Evolutionary conservation across 1,140 invertebrate species (phyloP).

Genomic region (Euura saliciscinereae): DNA sequence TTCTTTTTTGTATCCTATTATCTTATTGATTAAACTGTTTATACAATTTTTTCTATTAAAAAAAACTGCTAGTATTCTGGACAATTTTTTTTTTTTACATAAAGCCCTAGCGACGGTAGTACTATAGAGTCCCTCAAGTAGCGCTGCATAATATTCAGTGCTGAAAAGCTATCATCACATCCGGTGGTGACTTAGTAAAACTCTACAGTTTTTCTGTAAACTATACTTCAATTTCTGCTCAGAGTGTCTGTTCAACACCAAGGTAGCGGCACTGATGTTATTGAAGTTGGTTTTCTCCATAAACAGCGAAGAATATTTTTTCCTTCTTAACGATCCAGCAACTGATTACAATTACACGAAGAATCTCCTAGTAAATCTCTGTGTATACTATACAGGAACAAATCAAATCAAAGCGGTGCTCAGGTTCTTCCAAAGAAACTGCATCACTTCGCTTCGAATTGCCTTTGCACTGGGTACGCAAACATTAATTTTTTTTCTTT

Average conservation of each 20-base stretch:
- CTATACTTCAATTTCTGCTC: not conserved
- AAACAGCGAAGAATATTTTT: not conserved
- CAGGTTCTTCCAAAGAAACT: too few species aligned
- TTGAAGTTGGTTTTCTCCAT: not conserved
- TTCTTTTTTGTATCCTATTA: constrained; percentile 21
- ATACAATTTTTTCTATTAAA: constrained; percentile 13
- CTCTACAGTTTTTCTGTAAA: not conserved
- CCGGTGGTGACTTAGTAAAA: not conserved
- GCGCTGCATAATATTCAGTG: not conserved
- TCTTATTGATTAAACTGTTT: constrained; percentile 22
- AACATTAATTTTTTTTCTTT: too few species aligned
- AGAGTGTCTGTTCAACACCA: not conserved
- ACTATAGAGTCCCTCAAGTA: not conserved
- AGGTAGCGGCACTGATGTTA: not conserved
- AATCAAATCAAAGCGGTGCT: too few species aligned
- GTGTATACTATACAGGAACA: too few species aligned
- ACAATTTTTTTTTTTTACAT: constrained; percentile 14
- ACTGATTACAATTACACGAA: not conserved
- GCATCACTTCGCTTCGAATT: too few species aligned
- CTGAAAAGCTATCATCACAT: not conserved
- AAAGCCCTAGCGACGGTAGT: constrained; percentile 22
- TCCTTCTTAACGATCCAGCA: not conserved
- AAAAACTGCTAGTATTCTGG: constrained; percentile 14
- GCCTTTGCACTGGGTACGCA: too few species aligned
- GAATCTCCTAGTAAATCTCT: too few species aligned